Evolutionary conservation across 2,888 invertebrate genomes (phyloP).

Genomic region (Brenthis daphne): DNA sequence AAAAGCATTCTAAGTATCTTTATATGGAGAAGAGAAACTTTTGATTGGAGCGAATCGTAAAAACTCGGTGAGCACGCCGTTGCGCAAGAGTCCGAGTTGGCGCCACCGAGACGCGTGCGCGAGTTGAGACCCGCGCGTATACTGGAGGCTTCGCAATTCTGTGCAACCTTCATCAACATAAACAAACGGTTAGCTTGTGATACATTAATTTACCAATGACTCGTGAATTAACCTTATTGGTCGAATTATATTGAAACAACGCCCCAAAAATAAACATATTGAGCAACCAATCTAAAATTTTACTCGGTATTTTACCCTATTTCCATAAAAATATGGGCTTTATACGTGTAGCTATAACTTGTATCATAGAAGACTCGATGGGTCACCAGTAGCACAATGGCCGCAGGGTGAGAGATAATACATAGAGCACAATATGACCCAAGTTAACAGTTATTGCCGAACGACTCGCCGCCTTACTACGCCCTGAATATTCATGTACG

Average conservation of each 20-base stretch:
- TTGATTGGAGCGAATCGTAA: slow-evolving; percentile 62
- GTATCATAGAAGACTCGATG: slow-evolving; percentile 36
- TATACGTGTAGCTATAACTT: slow-evolving; percentile 16
- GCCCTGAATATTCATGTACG: slow-evolving; percentile 73
- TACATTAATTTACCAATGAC: slow-evolving; percentile 52
- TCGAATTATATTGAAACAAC: slow-evolving; percentile 25
- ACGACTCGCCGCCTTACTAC: slow-evolving; percentile 55
- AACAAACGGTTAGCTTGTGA: slow-evolving; percentile 70
- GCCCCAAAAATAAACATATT: slow-evolving; percentile 28
- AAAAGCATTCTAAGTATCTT: slow-evolving; percentile 60
- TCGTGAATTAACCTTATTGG: slow-evolving; percentile 38
- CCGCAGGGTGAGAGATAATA: slow-evolving; percentile 54
- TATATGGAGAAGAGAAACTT: slow-evolving; percentile 54
- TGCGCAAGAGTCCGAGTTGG: slow-evolving; percentile 71
- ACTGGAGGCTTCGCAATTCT: slow-evolving; percentile 80
- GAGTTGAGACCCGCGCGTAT: slow-evolving; percentile 76
- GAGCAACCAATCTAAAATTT: slow-evolving; percentile 17
- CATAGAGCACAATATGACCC: slow-evolving; percentile 56
- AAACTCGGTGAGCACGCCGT: slow-evolving; percentile 59
- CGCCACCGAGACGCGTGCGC: slow-evolving; percentile 81
- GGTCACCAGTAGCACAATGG: slow-evolving; percentile 46
- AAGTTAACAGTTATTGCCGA: slow-evolving; percentile 75
- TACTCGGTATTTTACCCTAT: slow-evolving; percentile 14
- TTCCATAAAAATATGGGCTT: slow-evolving; percentile 29
- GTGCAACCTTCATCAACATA: slow-evolving; percentile 79